A percentile compares a stretch with the other conserved stretches of the same genome.
These are phyloP conservation scores for Acheta domesticus DNA, from an alignment of 2,888 invertebrate genomes.

Conservation along the genomic window DNA sequence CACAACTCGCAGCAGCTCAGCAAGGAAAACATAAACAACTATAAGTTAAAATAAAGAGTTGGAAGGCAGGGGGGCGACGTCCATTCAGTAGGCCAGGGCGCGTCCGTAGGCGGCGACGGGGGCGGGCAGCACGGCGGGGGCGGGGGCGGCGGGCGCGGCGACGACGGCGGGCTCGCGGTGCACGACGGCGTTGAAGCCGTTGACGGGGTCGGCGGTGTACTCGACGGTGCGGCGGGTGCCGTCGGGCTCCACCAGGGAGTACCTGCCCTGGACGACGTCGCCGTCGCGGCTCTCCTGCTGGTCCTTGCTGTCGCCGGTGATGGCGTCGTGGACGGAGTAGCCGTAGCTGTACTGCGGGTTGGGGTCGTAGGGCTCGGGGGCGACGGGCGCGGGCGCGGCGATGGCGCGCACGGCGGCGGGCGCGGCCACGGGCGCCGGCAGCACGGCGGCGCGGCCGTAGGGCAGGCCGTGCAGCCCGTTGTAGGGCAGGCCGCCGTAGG, in stretches of 20 bases:
- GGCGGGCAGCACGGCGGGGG: slow-evolving; percentile 30
- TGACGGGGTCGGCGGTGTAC: slow-evolving; percentile 53
- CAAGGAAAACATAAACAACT: neutral
- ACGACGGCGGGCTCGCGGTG: slow-evolving; percentile 45
- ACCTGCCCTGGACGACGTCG: slow-evolving; percentile 53
- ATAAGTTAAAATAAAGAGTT: neutral
- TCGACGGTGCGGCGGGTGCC: slow-evolving; percentile 54
- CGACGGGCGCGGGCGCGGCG: slow-evolving; percentile 22
- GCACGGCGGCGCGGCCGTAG: slow-evolving; percentile 22
- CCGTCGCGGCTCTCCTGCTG: slow-evolving; percentile 54
- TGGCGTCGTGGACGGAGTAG: slow-evolving; percentile 51
- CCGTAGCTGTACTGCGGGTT: slow-evolving; percentile 50
- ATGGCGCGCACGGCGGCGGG: slow-evolving; percentile 22
- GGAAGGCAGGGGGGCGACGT: neutral
- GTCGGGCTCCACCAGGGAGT: slow-evolving; percentile 54
- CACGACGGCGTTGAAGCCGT: slow-evolving; percentile 55
- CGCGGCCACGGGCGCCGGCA: slow-evolving; percentile 25
- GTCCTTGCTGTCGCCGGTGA: slow-evolving; percentile 54
- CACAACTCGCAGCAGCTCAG: slow-evolving; percentile 18
- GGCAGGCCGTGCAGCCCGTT: neutral
- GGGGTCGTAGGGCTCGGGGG: slow-evolving; percentile 21
- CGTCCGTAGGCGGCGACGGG: slow-evolving; percentile 25
- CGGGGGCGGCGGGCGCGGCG: slow-evolving; percentile 33
- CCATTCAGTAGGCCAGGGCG: slow-evolving; percentile 18
- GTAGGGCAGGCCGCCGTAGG: slow-evolving; percentile 21